phyloP scores from a whole-genome alignment of 1,140 invertebrate species.

The Coboldia fuscipes region DNA sequence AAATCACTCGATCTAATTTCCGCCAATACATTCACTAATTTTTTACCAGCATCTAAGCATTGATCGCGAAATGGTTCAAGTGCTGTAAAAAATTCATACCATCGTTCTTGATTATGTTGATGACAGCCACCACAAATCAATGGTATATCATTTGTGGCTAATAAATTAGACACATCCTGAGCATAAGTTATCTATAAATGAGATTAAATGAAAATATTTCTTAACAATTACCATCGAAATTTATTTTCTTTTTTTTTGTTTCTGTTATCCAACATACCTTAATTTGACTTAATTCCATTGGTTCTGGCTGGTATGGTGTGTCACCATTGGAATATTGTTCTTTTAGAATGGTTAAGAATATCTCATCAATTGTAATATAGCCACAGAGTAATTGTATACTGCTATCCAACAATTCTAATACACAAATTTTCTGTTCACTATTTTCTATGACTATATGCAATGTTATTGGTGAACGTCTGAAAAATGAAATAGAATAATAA shows the following conservation, averaged over 20 bases:
- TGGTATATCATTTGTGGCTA: constrained; percentile 24
- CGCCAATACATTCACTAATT: constrained; percentile 24
- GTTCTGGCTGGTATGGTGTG: constrained; percentile 1
- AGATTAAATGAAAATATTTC: neutral
- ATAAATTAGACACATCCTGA: constrained; percentile 11
- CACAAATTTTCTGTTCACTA: too few species aligned
- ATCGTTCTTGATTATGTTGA: constrained; percentile 32
- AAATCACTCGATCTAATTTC: constrained; percentile 26
- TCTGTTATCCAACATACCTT: constrained; percentile 1
- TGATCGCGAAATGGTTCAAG: constrained; percentile 26
- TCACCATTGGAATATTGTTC: neutral
- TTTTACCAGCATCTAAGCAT: constrained; percentile 25
- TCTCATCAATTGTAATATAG: constrained; percentile 1
- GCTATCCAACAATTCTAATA: constrained; percentile 3
- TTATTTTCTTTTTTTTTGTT: neutral
- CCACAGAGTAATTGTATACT: constrained; percentile 1
- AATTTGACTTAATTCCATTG: constrained; percentile 2
- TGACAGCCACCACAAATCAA: constrained; percentile 24
- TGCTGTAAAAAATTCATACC: constrained; percentile 38
- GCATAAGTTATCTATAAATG: neutral
- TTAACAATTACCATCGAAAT: too few species aligned
- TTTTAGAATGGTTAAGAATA: neutral
- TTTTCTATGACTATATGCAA: too few species aligned
- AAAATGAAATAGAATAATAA: too few species aligned
- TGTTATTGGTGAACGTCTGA: too few species aligned